These are phyloP conservation scores for Pachymerium ferrugineum DNA, from an alignment of 2,888 invertebrate genomes.

Conservation along the genomic window DNA sequence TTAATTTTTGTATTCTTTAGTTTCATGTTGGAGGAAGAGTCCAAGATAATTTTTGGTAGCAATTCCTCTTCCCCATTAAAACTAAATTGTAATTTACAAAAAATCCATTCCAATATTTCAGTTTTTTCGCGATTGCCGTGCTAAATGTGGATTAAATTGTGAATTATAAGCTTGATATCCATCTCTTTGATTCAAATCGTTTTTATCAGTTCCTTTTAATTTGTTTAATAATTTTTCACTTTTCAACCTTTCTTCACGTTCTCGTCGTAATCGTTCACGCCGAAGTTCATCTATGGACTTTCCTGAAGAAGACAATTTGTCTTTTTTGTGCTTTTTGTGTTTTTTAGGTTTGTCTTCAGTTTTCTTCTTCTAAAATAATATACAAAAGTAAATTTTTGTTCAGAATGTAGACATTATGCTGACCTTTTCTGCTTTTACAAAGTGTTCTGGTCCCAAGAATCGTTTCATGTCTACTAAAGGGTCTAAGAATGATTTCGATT, in stretches of 20 bases:
- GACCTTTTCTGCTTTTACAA: neutral
- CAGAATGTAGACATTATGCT: neutral
- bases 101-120: neutral
- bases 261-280: slow-evolving; percentile 71
- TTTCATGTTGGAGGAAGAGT: neutral
- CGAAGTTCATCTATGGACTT: slow-evolving; percentile 61
- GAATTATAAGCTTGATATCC: slow-evolving; percentile 80
- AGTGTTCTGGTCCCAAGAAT: slow-evolving; percentile 47
- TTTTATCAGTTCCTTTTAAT: slow-evolving; percentile 54
- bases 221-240: slow-evolving; percentile 67
- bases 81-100: neutral
- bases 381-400: neutral
- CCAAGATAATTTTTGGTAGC: neutral
- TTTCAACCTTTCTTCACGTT: slow-evolving; percentile 67
- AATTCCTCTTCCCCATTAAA: neutral
- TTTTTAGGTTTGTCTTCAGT: slow-evolving; percentile 39
- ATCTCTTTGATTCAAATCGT: slow-evolving; percentile 36
- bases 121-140: slow-evolving; percentile 41
- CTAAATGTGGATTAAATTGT: slow-evolving; percentile 79
- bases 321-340: slow-evolving; percentile 45
- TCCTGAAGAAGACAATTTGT: slow-evolving; percentile 43
- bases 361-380: neutral
- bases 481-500: slow-evolving; percentile 64
- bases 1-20: neutral
- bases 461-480: slow-evolving; percentile 65